phyloP scores from a whole-genome alignment of 92 coral and sea anemone species.

The Metridium senile region DNA sequence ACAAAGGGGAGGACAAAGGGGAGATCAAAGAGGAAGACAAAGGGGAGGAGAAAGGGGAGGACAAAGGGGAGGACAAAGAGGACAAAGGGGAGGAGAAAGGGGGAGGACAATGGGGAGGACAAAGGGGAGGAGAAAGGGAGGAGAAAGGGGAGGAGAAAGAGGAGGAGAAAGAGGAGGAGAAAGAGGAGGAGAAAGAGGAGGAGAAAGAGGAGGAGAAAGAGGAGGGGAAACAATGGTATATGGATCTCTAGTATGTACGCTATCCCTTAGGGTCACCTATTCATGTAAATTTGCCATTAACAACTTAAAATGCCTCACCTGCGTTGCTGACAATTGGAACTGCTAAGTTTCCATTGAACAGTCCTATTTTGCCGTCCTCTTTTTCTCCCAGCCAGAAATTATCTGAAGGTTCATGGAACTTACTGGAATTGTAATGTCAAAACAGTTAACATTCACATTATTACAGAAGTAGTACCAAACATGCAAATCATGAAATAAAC shows the following conservation, averaged over 20 bases:
- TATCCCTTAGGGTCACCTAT: neutral
- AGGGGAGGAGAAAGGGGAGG: too few relatives aligned
- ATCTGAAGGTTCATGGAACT: constrained; percentile 4
- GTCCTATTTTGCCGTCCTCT: constrained; percentile 54
- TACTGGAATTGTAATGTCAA: constrained; percentile 9
- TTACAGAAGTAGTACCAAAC: neutral
- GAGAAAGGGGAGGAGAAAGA: too few relatives aligned
- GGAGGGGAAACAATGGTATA: too few relatives aligned
- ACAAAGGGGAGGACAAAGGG: too few relatives aligned
- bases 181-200: too few relatives aligned
- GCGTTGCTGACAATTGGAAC: neutral
- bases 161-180: too few relatives aligned
- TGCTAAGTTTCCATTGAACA: constrained; percentile 43
- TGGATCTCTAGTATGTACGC: neutral
- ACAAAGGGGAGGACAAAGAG: too few relatives aligned
- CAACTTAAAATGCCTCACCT: neutral
- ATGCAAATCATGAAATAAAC: neutral
- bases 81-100: too few relatives aligned
- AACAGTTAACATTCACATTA: neutral
- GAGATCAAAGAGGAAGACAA: too few relatives aligned
- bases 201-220: too few relatives aligned
- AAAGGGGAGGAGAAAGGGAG: too few relatives aligned
- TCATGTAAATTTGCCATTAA: neutral
- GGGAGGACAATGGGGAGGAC: too few relatives aligned
- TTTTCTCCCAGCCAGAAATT: constrained; percentile 69